phyloP scores from a whole-genome alignment of 1,140 invertebrate genomes.

The Chymomyza costata region DNA sequence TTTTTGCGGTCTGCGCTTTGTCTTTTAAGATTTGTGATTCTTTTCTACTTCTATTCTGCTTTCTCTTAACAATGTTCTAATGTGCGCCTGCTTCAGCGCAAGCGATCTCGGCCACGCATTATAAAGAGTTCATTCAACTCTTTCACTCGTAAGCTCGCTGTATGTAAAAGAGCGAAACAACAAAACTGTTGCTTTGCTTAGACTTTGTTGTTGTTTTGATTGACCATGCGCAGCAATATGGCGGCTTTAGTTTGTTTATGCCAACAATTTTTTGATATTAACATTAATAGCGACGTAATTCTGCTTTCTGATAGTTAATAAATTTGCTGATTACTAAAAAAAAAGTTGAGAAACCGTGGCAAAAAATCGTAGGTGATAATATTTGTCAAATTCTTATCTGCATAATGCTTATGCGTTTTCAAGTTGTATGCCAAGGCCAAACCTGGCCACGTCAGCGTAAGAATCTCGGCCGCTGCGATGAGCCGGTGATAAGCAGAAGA shows the following conservation, averaged over 20 bases:
- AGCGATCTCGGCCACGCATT: constrained; percentile 31
- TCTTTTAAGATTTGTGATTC: constrained; percentile 21
- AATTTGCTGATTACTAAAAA: too few relatives aligned
- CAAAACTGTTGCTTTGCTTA: constrained; percentile 11
- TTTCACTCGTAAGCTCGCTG: constrained; percentile 12
- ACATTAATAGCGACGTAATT: too few relatives aligned
- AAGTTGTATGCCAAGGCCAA: constrained; percentile 3
- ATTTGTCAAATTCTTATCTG: too few relatives aligned
- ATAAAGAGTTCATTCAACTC: constrained; percentile 62
- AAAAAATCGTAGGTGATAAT: too few relatives aligned
- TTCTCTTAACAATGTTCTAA: constrained; percentile 41
- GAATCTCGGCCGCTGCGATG: too few relatives aligned
- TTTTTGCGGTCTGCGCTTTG: constrained; percentile 29
- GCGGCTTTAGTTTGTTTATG: constrained; percentile 48
- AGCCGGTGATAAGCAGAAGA: constrained; percentile 22
- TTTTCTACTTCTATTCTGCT: constrained; percentile 42
- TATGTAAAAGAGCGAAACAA: too few relatives aligned
- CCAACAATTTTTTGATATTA: constrained; percentile 26
- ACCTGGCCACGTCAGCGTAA: too few relatives aligned
- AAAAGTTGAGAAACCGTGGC: constrained; percentile 30
- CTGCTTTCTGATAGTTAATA: too few relatives aligned
- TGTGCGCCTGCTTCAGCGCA: constrained; percentile 41
- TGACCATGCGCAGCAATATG: constrained; percentile 33
- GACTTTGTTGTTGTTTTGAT: too few relatives aligned
- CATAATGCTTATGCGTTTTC: constrained; percentile 21